Conservation (phyloP, 2,113 vertebrate genomes). For the Grantiella picta region DNA sequence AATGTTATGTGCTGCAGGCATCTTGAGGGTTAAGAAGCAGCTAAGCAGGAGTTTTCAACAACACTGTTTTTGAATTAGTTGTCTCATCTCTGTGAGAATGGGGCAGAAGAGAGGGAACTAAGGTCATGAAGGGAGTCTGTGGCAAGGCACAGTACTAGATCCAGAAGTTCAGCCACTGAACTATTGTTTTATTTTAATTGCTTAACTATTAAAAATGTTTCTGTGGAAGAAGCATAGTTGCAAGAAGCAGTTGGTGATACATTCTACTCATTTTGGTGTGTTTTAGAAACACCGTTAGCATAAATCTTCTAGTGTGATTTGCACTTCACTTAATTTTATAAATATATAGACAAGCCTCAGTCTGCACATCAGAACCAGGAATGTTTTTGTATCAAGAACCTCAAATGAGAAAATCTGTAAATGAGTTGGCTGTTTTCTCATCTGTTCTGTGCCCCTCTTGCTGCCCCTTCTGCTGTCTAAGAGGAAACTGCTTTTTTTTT, state of each 20-base stretch:
- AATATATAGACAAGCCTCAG: conserved; percentile 72
- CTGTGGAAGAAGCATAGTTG: conserved; percentile 30
- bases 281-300: conserved; percentile 71
- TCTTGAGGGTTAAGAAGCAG: conserved; percentile 27
- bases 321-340: conserved; percentile 73
- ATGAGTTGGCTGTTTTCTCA: conserved; percentile 71
- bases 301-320: conserved; percentile 72
- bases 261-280: conserved; percentile 69
- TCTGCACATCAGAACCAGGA: conserved; percentile 71
- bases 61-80: conserved; percentile 34
- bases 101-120: not conserved
- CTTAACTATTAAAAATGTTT: conserved; percentile 57
- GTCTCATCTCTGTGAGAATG: not conserved
- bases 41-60: not conserved
- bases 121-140: not conserved
- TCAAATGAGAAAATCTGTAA: conserved; percentile 73
- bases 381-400: conserved; percentile 72
- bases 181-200: conserved; percentile 1
- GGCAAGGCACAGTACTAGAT: not conserved
- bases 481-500: conserved; percentile 50
- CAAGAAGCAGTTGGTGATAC: conserved; percentile 67
- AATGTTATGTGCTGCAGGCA: not conserved
- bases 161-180: not conserved
- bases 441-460: conserved; percentile 71
- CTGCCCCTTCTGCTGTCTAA: conserved; percentile 69